Evolutionary conservation across 2,888 invertebrate genomes (phyloP).

Genomic region (Calliphora vomitoria): DNA sequence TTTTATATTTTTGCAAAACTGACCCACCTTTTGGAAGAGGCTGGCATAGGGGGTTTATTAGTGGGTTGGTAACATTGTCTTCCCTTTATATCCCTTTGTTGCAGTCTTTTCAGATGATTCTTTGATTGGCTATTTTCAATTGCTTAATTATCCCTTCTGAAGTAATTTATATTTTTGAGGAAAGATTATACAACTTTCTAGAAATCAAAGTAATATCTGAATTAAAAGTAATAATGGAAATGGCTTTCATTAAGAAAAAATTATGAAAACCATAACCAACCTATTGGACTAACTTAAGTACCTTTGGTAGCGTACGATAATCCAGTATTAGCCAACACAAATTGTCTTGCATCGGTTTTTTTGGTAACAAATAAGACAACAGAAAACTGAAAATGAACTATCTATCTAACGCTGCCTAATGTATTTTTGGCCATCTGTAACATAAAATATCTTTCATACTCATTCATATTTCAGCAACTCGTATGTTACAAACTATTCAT

Average conservation of each 20-base stretch:
- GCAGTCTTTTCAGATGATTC: too few relatives aligned
- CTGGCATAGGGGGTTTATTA: not conserved
- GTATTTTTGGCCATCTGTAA: constrained; percentile 54
- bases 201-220: too few relatives aligned
- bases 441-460: constrained; percentile 60
- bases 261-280: too few relatives aligned
- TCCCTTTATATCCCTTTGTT: too few relatives aligned
- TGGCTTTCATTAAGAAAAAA: too few relatives aligned
- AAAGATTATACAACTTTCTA: too few relatives aligned
- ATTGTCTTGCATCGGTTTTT: constrained; percentile 32
- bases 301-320: not conserved
- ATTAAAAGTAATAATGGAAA: too few relatives aligned
- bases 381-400: constrained; percentile 16
- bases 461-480: constrained; percentile 9
- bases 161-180: too few relatives aligned
- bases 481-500: not conserved
- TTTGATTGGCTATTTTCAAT: too few relatives aligned
- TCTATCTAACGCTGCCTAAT: constrained; percentile 27
- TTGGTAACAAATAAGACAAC: constrained; percentile 9
- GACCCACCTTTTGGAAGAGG: not conserved
- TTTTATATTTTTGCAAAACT: not conserved
- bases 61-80: not conserved
- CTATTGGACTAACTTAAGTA: not conserved
- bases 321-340: not conserved
- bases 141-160: too few relatives aligned